phyloP scores from a whole-genome alignment of 2,797 vertebrate genomes.

The Hippoglossus hippoglossus region DNA sequence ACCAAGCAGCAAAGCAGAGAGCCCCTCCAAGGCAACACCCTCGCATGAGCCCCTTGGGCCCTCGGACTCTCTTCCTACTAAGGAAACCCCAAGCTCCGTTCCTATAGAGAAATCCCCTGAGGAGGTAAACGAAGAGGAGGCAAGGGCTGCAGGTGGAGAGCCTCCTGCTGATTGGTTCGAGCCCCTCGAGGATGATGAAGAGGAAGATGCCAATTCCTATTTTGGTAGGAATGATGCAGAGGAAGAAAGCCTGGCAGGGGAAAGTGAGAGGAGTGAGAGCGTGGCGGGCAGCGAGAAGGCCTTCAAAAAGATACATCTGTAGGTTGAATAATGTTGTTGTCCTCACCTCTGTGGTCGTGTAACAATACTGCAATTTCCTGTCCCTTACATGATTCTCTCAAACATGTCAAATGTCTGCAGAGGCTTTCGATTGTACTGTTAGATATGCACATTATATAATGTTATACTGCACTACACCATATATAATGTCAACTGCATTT shows the following conservation, averaged over 20 bases:
- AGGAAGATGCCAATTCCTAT: slow-evolving; percentile 58
- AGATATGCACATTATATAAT: too few relatives aligned
- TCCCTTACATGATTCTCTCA: too few relatives aligned
- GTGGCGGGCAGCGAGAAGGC: slow-evolving; percentile 69
- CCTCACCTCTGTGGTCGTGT: neutral
- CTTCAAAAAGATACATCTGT: slow-evolving; percentile 57
- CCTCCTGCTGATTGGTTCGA: slow-evolving; percentile 84
- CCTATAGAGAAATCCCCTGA: neutral
- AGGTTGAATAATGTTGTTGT: slow-evolving; percentile 43
- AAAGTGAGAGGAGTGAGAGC: slow-evolving; percentile 77
- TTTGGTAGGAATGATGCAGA: slow-evolving; percentile 61
- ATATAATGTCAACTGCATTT: too few relatives aligned
- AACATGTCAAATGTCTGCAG: neutral
- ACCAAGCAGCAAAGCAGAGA: slow-evolving; percentile 24
- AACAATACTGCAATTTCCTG: neutral
- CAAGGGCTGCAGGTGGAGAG: slow-evolving; percentile 32
- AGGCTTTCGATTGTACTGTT: neutral
- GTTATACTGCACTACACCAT: too few relatives aligned
- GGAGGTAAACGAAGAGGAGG: slow-evolving; percentile 5
- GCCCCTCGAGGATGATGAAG: slow-evolving; percentile 81
- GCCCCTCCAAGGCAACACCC: neutral
- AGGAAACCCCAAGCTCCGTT: neutral
- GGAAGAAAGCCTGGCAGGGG: slow-evolving; percentile 78
- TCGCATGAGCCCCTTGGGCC: neutral
- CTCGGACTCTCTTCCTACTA: neutral